Percentiles rank a stretch among this genome's conserved stretches.
phyloP scores from a whole-genome alignment of 2,113 vertebrate species.

The Mus pahari region DNA sequence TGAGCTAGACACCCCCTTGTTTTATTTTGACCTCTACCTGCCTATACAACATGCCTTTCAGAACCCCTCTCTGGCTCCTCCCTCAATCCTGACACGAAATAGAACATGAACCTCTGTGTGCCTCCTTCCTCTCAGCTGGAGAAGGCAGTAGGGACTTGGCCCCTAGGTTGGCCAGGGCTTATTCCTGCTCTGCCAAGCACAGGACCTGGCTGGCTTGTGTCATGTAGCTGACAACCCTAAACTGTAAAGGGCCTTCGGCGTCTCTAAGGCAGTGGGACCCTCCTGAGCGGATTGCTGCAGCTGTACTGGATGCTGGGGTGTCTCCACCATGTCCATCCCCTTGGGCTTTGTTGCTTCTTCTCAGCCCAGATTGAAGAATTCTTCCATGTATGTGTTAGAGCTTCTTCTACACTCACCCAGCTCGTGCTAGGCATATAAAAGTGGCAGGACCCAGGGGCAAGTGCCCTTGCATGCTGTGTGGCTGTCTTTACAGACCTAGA shows the following conservation, averaged over 20 bases:
- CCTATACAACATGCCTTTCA: neutral
- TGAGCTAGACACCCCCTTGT: neutral
- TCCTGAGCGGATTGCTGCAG: neutral
- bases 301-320: neutral
- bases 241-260: neutral
- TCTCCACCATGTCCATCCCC: neutral
- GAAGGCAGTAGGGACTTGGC: slow-evolving; percentile 6
- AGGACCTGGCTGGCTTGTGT: neutral
- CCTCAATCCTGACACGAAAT: neutral
- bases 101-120: too few relatives aligned
- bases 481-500: neutral
- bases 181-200: neutral
- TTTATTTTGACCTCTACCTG: neutral
- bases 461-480: neutral
- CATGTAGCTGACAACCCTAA: neutral
- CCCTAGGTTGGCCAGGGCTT: neutral
- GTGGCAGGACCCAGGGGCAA: neutral
- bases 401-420: too few relatives aligned
- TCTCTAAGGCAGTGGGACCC: neutral
- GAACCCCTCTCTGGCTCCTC: neutral
- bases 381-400: neutral
- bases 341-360: neutral
- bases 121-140: neutral
- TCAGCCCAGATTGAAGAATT: neutral
- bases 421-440: neutral